Conservation (phyloP, 2,797 vertebrate species). For the Rhinichthys osculus region DNA sequence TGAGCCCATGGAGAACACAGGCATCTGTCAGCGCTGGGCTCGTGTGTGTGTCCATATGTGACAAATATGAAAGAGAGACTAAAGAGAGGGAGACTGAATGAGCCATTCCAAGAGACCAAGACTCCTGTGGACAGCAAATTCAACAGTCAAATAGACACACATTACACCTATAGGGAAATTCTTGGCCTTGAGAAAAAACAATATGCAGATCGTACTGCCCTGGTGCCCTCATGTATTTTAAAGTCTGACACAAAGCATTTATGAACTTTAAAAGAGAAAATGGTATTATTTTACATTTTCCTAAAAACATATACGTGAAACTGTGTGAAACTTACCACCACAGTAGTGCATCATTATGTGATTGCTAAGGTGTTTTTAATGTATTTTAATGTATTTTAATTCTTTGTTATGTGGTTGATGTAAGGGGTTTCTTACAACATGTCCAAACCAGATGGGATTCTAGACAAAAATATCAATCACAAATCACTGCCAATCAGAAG, state of each 20-base stretch:
- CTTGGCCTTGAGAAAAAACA: constrained; percentile 16
- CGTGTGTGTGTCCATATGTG: constrained; percentile 38
- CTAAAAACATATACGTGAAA: neutral
- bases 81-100: neutral
- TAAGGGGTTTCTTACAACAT: neutral
- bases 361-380: neutral
- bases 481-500: neutral
- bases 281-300: neutral
- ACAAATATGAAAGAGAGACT: constrained; percentile 31
- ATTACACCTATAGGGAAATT: neutral
- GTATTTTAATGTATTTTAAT: too few relatives aligned
- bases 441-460: neutral
- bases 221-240: neutral
- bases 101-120: neutral
- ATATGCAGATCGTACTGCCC: neutral
- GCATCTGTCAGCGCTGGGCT: constrained; percentile 35
- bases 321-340: neutral
- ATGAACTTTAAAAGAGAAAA: neutral
- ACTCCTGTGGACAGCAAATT: constrained; percentile 35
- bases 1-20: constrained; percentile 47
- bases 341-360: neutral
- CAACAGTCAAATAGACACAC: constrained; percentile 1
- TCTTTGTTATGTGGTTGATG: neutral
- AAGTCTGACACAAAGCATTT: neutral
- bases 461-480: neutral